Conservation (phyloP, 30 jellyfish, hydroid and myxozoan genomes). For the Chrysaora quinquecirrha region DNA sequence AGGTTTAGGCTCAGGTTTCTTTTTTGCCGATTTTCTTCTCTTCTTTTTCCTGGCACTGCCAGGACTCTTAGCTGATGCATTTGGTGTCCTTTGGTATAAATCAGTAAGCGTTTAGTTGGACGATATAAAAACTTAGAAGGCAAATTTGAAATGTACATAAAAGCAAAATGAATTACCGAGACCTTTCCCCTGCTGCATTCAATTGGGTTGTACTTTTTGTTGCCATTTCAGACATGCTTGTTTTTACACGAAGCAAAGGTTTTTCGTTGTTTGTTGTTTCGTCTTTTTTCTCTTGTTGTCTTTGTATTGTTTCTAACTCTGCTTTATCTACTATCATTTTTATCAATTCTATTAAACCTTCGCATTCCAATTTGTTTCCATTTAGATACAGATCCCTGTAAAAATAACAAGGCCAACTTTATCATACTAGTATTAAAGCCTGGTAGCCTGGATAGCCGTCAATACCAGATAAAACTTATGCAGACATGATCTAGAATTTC, state of each 20-base stretch:
- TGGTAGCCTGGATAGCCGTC: too few relatives aligned
- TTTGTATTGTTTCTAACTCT: constrained; percentile 68
- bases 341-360: constrained; percentile 73
- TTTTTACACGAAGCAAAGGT: constrained; percentile 30
- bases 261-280: not conserved
- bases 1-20: constrained; percentile 37
- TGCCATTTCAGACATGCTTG: constrained; percentile 48
- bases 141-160: too few relatives aligned
- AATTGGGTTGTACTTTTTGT: constrained; percentile 25
- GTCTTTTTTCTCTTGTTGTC: constrained; percentile 12
- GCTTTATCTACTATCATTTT: constrained; percentile 70
- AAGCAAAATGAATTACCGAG: too few relatives aligned
- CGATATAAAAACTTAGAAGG: too few relatives aligned
- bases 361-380: constrained; percentile 88
- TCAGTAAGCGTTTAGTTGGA: too few relatives aligned
- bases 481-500: too few relatives aligned
- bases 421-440: too few relatives aligned
- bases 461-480: too few relatives aligned
- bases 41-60: constrained; percentile 49
- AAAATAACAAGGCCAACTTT: too few relatives aligned
- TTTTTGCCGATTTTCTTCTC: constrained; percentile 49
- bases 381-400: constrained; percentile 69
- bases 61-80: constrained; percentile 20
- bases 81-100: constrained; percentile 24
- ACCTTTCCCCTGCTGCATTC: too few relatives aligned